These are phyloP conservation scores for Cheilosia soror DNA, from an alignment of 2,888 invertebrate species.

Conservation along the genomic window DNA sequence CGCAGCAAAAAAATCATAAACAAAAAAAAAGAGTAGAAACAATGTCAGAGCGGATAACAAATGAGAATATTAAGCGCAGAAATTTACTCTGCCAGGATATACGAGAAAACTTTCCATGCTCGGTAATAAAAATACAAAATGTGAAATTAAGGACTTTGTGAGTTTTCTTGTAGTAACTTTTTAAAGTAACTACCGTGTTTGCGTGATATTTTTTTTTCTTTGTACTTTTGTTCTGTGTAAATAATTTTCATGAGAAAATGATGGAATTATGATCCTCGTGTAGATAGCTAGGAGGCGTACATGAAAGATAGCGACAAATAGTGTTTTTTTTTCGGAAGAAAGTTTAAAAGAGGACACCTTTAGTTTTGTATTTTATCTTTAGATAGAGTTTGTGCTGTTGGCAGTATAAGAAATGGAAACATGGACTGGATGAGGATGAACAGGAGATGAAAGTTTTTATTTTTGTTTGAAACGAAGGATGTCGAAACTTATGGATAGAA, in stretches of 20 bases:
- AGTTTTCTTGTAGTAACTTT: conserved; percentile 65
- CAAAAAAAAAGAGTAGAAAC: conserved; percentile 41
- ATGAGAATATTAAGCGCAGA: conserved; percentile 74
- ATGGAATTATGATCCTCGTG: conserved; percentile 49
- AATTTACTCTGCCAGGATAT: conserved; percentile 69
- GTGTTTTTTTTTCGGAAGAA: conserved; percentile 37
- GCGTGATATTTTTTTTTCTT: not conserved
- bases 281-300: conserved; percentile 27
- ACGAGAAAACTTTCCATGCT: conserved; percentile 67
- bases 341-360: conserved; percentile 32
- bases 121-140: conserved; percentile 73
- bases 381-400: conserved; percentile 1
- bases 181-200: conserved; percentile 56
- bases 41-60: conserved; percentile 71
- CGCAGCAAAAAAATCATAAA: not conserved
- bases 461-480: conserved; percentile 9
- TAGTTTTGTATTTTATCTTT: not conserved
- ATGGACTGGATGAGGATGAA: conserved; percentile 13
- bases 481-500: not conserved
- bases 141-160: conserved; percentile 73
- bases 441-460: conserved; percentile 37
- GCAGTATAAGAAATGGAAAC: not conserved
- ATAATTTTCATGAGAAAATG: conserved; percentile 42
- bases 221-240: conserved; percentile 21
- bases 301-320: conserved; percentile 37